Conservation (phyloP, 2,113 vertebrate species). For the Myrmecobius fasciatus region DNA sequence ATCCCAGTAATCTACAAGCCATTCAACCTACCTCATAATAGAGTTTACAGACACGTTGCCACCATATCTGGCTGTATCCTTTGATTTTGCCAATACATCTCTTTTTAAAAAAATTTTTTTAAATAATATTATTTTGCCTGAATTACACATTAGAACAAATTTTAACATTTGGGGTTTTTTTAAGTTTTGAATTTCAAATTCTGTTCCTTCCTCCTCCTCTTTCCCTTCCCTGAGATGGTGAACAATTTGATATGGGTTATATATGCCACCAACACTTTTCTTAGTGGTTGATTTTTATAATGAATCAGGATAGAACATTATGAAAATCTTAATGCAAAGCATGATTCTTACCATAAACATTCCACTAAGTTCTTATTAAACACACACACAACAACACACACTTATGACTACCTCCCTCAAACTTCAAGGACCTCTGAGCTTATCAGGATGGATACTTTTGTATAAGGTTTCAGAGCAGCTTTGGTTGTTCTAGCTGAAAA, state of each 20-base stretch:
- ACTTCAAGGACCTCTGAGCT: background rate
- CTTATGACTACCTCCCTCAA: background rate
- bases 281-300: accelerated
- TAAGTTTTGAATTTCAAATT: too few species aligned
- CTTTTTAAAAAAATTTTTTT: too few species aligned
- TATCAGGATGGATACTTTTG: background rate
- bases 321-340: accelerated
- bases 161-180: too few species aligned
- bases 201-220: too few species aligned
- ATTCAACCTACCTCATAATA: background rate
- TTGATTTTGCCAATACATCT: background rate
- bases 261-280: background rate
- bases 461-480: background rate
- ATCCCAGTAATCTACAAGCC: background rate
- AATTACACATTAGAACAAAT: too few species aligned
- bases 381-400: too few species aligned
- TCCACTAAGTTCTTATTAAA: background rate
- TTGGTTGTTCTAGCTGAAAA: background rate
- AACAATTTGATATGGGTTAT: too few species aligned
- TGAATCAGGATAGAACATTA: too few species aligned
- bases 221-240: too few species aligned
- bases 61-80: background rate
- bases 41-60: background rate
- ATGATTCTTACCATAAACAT: background rate
- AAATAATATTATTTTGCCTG: too few species aligned